Base-by-base conservation (phyloP, 2,888 invertebrate species). In the Aporophyla nigra region DNA sequence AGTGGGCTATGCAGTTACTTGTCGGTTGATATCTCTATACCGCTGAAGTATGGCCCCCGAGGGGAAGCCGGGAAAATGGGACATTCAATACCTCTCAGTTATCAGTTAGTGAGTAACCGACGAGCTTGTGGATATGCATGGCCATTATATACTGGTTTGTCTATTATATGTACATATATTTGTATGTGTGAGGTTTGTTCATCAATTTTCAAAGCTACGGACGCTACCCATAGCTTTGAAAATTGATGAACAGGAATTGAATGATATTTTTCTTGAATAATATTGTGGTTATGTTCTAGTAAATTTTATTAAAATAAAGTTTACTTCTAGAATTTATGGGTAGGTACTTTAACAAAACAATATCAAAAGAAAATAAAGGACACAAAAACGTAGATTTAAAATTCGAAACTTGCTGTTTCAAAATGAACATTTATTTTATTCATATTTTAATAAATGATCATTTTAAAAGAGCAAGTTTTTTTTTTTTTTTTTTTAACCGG, bases 21-120 rank as follows among this genome's bases (percentile, higher is more conserved):
- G 77, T 78, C 74, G 77, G 76, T 62, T 78, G 85, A 86, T 89
- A 86, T 86, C 82, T 87, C 68, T 78, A 71, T 83, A 82, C 66
- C 70, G 74, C 65, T 88, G 86, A 89, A 80, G 83, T 83, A 86
- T 83, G 76, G 83, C 63, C 73, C 86, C 86, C 82, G 72, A 67
- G 74, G 87, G 86, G 84, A 69, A 33, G 54, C 72, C 27, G 76
- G 84, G 80, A 79, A 74, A 86, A 87, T 87, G 82, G 86, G 80
- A 86, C 88, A 86, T 85, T 87, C 87, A 83, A 87, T 88, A 88
- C 83, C 84, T 84, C 82, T 86, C 86, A 76, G 85, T 74, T 84
- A 89, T 83, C 84, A 79, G 84, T 78, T 84, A 83, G 72, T 83
- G 71, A 66, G 79, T 59, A 73, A 76, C 76, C 49, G 71, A 74